Base-by-base conservation (phyloP, 1,140 invertebrate genomes). In the Macrocentrus cingulum region DNA sequence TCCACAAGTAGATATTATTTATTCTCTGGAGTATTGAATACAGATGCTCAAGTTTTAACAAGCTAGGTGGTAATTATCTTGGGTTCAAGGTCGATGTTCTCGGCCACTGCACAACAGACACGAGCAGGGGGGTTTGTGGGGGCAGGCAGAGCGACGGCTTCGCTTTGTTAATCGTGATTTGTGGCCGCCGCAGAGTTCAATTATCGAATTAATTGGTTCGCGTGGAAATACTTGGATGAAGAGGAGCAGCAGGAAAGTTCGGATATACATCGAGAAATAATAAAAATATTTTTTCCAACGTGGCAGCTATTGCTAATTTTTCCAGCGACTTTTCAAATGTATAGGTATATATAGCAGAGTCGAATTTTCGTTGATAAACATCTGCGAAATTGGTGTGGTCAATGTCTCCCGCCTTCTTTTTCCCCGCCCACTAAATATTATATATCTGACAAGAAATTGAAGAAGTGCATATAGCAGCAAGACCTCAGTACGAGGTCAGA, bases 171-270 rank as follows among this genome's bases (percentile, higher is more conserved):
- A 60, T 23, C 49, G 44, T 60, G 52, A 60, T 52, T 60, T 49
- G 59, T 60, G 22, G 36, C 52, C 20, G 20, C 45, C 36, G 54
- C 53, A 49, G 42, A 60, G 36, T 55, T 55, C 52, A 60, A 60
- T 60, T 60, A 60, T 60, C 52, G 52, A 55, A 60, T 60, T 60
- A 60, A 60, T 60, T 60, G 59, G 59, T 60, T 55, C 44, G 58
- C 36, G 23, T 36, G 52, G 58, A 54, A 25, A 36, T 32, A 32
- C 8, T 39, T 11, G 11, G 6, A 22, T 44, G 50, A 59, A 34
- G 15, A 41, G 42, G 56, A 42, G 11, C 20, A 3, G 8, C 7
- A 5, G 36, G 29, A 34, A 34, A 34, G 6, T 34, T 4, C 13
- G 36, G 13, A 39, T 39, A 15, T 39, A 39, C 36, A 39, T n/a